Percentiles rank a stretch among this genome's conserved stretches.
phyloP scores from a whole-genome alignment of 2,113 vertebrate genomes.

The Hemibagrus wyckioides region DNA sequence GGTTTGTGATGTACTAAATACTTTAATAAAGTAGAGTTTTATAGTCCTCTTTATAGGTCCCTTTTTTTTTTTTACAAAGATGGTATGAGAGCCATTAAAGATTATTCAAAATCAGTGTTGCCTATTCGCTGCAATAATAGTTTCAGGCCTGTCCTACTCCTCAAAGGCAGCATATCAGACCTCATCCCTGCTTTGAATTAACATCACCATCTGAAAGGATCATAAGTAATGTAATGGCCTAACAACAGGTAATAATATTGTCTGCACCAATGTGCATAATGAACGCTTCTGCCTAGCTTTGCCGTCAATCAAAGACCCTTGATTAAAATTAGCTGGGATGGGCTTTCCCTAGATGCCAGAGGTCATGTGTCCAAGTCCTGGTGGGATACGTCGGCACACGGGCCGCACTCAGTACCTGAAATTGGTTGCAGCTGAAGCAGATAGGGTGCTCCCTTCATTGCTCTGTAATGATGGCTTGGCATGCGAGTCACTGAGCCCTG shows the following conservation, averaged over 20 bases:
- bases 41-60: background rate
- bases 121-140: slow-evolving; percentile 16
- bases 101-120: background rate
- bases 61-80: background rate
- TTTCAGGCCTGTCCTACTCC: slow-evolving; percentile 6
- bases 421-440: slow-evolving; percentile 77
- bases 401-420: slow-evolving; percentile 69
- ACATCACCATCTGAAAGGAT: slow-evolving; percentile 1
- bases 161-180: slow-evolving; percentile 2
- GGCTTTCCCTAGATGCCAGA: slow-evolving; percentile 64
- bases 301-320: slow-evolving; percentile 55
- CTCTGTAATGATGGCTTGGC: slow-evolving; percentile 71
- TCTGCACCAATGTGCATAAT: slow-evolving; percentile 59
- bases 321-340: slow-evolving; percentile 77
- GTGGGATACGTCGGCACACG: slow-evolving; percentile 35
- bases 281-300: slow-evolving; percentile 58
- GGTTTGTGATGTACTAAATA: background rate
- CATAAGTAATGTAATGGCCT: slow-evolving; percentile 50
- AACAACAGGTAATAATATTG: slow-evolving; percentile 63
- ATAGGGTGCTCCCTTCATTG: slow-evolving; percentile 54
- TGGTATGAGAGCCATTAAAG: slow-evolving; percentile 14
- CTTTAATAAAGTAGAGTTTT: background rate
- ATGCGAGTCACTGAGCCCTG: slow-evolving; percentile 73
- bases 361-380: slow-evolving; percentile 54
- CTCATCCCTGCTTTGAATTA: slow-evolving; percentile 36